Percentiles rank a stretch among this genome's conserved stretches.
Conservation (phyloP, 2,797 vertebrate species). For the Otolemur crassicaudatus region DNA sequence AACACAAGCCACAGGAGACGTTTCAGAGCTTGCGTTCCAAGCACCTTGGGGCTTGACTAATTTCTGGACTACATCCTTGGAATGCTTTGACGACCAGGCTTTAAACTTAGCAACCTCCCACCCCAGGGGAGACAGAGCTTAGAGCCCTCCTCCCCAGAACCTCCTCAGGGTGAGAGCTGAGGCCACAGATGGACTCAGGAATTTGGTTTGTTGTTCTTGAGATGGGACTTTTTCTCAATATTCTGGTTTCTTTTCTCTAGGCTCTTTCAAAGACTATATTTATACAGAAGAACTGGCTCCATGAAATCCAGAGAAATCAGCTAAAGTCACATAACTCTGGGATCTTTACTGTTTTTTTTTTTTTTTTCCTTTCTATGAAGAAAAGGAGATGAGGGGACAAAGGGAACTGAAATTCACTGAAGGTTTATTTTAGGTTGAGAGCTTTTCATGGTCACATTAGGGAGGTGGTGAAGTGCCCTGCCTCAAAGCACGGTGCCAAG, state of each 20-base stretch:
- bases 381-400: background rate
- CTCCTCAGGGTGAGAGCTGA: constrained; percentile 59
- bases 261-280: constrained; percentile 35
- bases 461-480: background rate
- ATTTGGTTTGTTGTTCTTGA: constrained; percentile 81
- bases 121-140: background rate
- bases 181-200: constrained; percentile 8
- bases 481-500: background rate
- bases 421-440: constrained; percentile 57
- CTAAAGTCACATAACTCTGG: constrained; percentile 5
- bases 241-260: constrained; percentile 24
- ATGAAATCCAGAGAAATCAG: constrained; percentile 16
- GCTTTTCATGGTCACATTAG: background rate
- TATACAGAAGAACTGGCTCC: background rate
- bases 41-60: constrained; percentile 85
- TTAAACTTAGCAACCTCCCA: constrained; percentile 80
- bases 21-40: constrained; percentile 81
- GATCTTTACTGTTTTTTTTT: background rate
- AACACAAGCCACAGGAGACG: constrained; percentile 78
- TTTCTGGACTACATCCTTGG: constrained; percentile 82
- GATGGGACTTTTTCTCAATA: constrained; percentile 78
- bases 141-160: constrained; percentile 41
- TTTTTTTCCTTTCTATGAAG: constrained; percentile 15
- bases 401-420: constrained; percentile 54
- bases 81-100: constrained; percentile 82